Evolutionary conservation across 1,140 invertebrate species (phyloP), one percentile per base, ranked within the genome.

Genomic region (Dolichoris vasculosae): DNA sequence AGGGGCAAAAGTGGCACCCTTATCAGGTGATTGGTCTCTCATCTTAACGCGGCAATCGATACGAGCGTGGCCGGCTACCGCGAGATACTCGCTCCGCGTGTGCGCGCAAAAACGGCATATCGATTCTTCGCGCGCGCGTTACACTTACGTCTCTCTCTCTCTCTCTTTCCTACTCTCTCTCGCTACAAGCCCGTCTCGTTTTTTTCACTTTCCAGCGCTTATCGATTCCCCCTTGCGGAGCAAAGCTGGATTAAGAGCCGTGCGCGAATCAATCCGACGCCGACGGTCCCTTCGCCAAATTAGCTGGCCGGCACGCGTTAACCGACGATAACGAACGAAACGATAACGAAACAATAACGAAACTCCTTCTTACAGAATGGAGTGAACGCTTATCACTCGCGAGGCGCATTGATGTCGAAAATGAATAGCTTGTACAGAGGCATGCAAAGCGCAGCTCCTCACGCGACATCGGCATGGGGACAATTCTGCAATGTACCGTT

Each of bases 401-500:
- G 92, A 83, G 82, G 84, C 79, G 85, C 87, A 40, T 67, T 91
- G 43, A 89, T 91, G 46, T 87, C 89, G 55, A 90, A 90, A 88
- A 87, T 91, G 48, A 88, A 87, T 55, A 88, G 90, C 82, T 83
- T 92, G 85, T 92, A 93, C 75, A 90, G 90, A n/a, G 90, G 89
- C 76, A 89, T 92, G 81, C 89, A 89, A 82, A 88, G 81, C 76
- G 67, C 89, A 2, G 23, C 40, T 0, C 15, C 90, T 40, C 92
- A 92, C 83, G 86, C 90, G 38, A 75, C 63, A 80, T 92, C 71
- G 82, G 87, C 88, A 86, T 93, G 93, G 93, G 87, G 89, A 80
- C 93, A 93, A 87, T 93, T 93, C 90, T 93, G 92, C 87, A 89
- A 89, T 17, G 84, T 93, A 43, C 88, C 92, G 82, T 89, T 93